Base-by-base conservation (phyloP, 2,888 invertebrate species). In the Drosophila planitibia region DNA sequence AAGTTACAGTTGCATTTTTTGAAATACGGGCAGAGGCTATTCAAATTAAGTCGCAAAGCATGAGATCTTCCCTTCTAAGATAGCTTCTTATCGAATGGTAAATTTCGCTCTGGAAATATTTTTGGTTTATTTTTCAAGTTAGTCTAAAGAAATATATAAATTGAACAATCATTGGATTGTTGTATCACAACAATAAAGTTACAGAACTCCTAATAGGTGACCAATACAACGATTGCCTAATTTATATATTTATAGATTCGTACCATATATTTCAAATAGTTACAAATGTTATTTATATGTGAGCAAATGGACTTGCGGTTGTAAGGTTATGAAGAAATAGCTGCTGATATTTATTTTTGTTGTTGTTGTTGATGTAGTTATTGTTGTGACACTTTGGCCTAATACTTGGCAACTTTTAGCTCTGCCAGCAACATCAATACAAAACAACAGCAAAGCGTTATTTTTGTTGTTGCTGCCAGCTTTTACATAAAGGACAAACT, bases 401-500 rank as follows among this genome's bases (percentile, higher is more conserved):
- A 81, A 73, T 74, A 73, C 71, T 60, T 44, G 79, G 62, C 78
- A 65, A 77, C 72, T 78, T 78, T 22, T 61, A 49, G 78, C 63
- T 67, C 65, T 66, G 70, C 68, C 70, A 81, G 39, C 76, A 63
- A 49, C 72, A 65, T 51, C 64, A 60, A 51, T 5, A 5, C 51
- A 19, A 41, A 9, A 57, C 52, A 72, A 39, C 64, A 52, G 37
- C n/a, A 53, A 71, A 52, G 52, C 64, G 32, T 59, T 71, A 47
- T 30, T 41, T 49, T 44, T 61, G 53, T 57, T 62, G 54, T 33
- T 57, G 60, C 12, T 28, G 35, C 55, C 19, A 19, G 37, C 55
- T 28, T 57, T 39, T 32, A 51, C 62, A 63, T 75, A 65, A 72
- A 73, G 82, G 81, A 77, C 88, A 70, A 87, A 84, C 75, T 82